Conservation (phyloP, 1,140 invertebrate genomes). For the Dendroctonus ponderosae region DNA sequence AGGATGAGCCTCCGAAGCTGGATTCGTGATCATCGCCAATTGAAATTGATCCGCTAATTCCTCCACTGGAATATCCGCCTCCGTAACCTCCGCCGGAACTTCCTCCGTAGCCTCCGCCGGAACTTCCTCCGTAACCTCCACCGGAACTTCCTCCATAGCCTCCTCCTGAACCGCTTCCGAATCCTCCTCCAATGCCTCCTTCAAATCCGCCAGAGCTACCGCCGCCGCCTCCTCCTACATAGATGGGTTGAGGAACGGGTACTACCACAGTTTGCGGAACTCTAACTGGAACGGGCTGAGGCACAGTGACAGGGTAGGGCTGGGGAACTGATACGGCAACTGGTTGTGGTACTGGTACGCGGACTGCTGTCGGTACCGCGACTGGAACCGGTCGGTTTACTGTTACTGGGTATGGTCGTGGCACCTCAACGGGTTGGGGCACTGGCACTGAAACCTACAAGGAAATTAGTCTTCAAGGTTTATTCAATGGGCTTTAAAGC, state of each 20-base stretch:
- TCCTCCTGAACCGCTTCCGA: slow-evolving; percentile 30
- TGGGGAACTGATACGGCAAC: slow-evolving; percentile 40
- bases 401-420: slow-evolving; percentile 40
- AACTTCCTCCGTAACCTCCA: slow-evolving; percentile 32
- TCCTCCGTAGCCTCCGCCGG: slow-evolving; percentile 33
- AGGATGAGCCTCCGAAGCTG: neutral
- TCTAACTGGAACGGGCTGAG: slow-evolving; percentile 42
- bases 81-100: slow-evolving; percentile 12
- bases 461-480: neutral
- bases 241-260: slow-evolving; percentile 46
- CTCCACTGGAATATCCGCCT: slow-evolving; percentile 17
- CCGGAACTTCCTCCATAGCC: slow-evolving; percentile 33
- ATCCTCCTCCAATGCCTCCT: slow-evolving; percentile 26
- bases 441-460: slow-evolving; percentile 46
- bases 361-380: slow-evolving; percentile 40
- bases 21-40: slow-evolving; percentile 9
- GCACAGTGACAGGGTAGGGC: slow-evolving; percentile 43
- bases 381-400: slow-evolving; percentile 41
- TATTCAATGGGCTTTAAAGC: neutral
- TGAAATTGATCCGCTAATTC: slow-evolving; percentile 14
- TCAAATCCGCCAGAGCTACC: slow-evolving; percentile 23
- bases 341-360: slow-evolving; percentile 44
- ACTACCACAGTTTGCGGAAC: slow-evolving; percentile 45
- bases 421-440: slow-evolving; percentile 41
- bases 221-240: slow-evolving; percentile 37